Evolutionary conservation across 1,140 invertebrate species (phyloP), one percentile per base, ranked within the genome.

Genomic region (Anoplolepis gracilipes): DNA sequence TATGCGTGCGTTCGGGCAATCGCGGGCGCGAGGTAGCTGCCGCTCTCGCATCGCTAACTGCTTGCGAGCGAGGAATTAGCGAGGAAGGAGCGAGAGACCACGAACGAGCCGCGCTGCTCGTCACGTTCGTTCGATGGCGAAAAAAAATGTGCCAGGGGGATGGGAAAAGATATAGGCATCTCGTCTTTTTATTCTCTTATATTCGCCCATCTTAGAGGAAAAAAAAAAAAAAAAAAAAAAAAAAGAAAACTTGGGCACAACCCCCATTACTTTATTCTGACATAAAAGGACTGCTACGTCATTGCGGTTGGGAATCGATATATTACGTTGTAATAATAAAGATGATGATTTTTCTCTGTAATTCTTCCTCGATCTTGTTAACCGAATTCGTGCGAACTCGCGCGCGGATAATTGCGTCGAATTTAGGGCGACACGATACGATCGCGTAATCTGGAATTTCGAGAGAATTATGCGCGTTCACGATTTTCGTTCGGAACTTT

Each of bases 31-130:
- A 49, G 78, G 53, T 70, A 85, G 36, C 55, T 36, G 84, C 59
- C 72, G 78, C 39, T 69, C 65, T 69, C 65, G 28, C 76, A 67
- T 87, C 85, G 75, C 85, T 88, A 85, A 79, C 85, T 73, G 87
- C 87, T 73, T 82, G 72, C 78, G 76, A 85, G 64, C 85, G 69
- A 85, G 75, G 81, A 89, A 90, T 90, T 90, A 89, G 88, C 88
- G 76, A 61, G 25, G 62, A 61, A 30, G 62, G 46, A 55, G 77
- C 86, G 88, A 87, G 77, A 62, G 81, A 84, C 25, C 28, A 67
- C 39, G 55, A 53, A 53, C 19, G 70, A 62, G 42, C 30, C 30
- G 33, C 65, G 72, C 46, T 55, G 69, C 64, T 82, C 55, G 69
- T 84, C 62, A 77, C 39, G 59, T 62, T 33, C n/a, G 46, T 28